Conservation (phyloP, 2,797 vertebrate species). For the Tapera naevia region DNA sequence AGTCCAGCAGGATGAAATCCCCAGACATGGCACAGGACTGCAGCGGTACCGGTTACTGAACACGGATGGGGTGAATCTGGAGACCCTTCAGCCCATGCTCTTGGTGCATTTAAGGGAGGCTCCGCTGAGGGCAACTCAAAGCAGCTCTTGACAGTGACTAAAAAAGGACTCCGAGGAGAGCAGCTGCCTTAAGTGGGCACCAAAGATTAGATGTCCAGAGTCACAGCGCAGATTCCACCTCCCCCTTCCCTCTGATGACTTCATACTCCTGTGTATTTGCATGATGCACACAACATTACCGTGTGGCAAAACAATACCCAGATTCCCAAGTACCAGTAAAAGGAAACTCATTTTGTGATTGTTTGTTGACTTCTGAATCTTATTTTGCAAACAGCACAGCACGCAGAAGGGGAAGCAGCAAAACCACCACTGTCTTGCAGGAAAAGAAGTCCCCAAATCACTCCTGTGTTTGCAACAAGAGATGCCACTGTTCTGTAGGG, state of each 20-base stretch:
- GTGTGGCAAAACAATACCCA: not conserved
- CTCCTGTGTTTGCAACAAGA: accelerated
- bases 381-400: not conserved
- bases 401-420: not conserved
- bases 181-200: conserved; percentile 4
- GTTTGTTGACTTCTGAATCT: not conserved
- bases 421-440: not conserved
- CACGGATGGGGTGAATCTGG: accelerated
- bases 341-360: not conserved
- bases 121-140: not conserved
- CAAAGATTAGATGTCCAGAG: not conserved
- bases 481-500: accelerated
- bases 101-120: not conserved
- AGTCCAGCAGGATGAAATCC: not conserved
- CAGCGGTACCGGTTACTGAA: accelerated
- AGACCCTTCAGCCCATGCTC: not conserved
- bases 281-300: accelerated
- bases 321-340: not conserved
- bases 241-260: not conserved
- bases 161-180: not conserved
- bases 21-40: accelerated
- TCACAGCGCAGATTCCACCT: not conserved
- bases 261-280: accelerated
- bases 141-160: not conserved
- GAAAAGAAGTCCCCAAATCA: not conserved